These are phyloP conservation scores for Dichetophora obliterata DNA, from an alignment of 2,888 invertebrate genomes.

Conservation along the genomic window DNA sequence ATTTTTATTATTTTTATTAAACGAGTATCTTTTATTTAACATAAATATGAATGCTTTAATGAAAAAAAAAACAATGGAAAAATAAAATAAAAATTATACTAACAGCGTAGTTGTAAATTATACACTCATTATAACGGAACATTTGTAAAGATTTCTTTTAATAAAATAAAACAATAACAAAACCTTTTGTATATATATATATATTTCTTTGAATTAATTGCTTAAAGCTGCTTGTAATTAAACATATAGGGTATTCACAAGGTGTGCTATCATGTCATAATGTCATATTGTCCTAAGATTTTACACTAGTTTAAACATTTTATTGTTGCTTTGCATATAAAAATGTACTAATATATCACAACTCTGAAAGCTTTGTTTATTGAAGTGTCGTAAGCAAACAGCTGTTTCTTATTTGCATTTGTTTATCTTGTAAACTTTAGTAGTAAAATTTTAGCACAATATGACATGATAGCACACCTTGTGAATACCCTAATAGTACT, in stretches of 20 bases:
- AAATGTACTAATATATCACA: too few relatives aligned
- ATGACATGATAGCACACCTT: too few relatives aligned
- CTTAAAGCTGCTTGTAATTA: not conserved
- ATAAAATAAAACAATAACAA: constrained; percentile 13
- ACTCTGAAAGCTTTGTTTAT: too few relatives aligned
- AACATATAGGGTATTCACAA: constrained; percentile 23
- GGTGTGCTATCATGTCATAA: too few relatives aligned
- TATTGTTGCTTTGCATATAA: too few relatives aligned
- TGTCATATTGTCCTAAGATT: too few relatives aligned
- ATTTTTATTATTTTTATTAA: not conserved
- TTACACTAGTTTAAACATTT: too few relatives aligned
- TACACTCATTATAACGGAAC: constrained; percentile 7
- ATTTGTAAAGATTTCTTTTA: constrained; percentile 26
- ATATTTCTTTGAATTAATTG: not conserved
- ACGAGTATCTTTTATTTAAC: not conserved
- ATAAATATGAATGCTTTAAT: not conserved
- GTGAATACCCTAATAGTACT: too few relatives aligned
- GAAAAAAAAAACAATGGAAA: not conserved
- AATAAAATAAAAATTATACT: constrained; percentile 9
- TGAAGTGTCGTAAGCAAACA: too few relatives aligned
- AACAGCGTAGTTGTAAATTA: constrained; percentile 26
- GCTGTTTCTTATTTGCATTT: too few relatives aligned
- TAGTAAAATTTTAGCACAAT: too few relatives aligned
- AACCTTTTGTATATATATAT: constrained; percentile 3
- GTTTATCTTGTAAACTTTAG: too few relatives aligned